Evolutionary conservation across 30 jellyfish, hydroid and myxozoan genomes (phyloP).

Genomic region (Hydractinia echinata): DNA sequence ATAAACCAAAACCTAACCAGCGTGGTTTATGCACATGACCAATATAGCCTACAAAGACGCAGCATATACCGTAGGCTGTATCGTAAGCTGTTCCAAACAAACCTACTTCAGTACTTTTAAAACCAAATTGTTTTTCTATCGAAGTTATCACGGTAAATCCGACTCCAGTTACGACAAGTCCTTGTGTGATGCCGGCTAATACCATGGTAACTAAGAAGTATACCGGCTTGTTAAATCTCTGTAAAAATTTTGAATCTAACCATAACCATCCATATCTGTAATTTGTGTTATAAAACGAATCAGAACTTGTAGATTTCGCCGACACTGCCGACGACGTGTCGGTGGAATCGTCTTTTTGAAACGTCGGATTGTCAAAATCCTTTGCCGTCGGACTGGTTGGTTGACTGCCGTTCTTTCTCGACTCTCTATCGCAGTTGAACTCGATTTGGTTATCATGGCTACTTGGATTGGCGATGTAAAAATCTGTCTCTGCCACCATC

Average conservation of each 20-base stretch:
- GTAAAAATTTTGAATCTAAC: constrained; percentile 39
- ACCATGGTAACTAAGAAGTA: constrained; percentile 49
- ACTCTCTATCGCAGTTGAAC: not conserved
- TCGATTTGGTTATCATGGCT: constrained; percentile 12
- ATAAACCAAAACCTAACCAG: constrained; percentile 68
- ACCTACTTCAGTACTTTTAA: constrained; percentile 74
- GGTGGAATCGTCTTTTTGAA: not conserved
- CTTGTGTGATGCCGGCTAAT: constrained; percentile 61
- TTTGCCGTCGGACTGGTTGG: not conserved
- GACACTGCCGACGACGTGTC: not conserved
- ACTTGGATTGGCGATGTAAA: constrained; percentile 2
- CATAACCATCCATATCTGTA: constrained; percentile 76
- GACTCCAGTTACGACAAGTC: constrained; percentile 88
- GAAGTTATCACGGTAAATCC: constrained; percentile 60
- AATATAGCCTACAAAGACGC: constrained; percentile 66
- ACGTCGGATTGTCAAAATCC: not conserved
- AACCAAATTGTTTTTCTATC: constrained; percentile 82
- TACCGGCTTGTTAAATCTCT: constrained; percentile 59
- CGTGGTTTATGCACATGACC: constrained; percentile 76
- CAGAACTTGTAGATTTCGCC: constrained; percentile 7
- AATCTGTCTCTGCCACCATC: constrained; percentile 3
- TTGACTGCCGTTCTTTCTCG: not conserved
- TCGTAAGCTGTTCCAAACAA: constrained; percentile 62
- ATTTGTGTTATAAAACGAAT: constrained; percentile 1
- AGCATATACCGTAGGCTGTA: constrained; percentile 77